Conservation (phyloP, 2,113 vertebrate species). For the Phoenicopterus ruber region DNA sequence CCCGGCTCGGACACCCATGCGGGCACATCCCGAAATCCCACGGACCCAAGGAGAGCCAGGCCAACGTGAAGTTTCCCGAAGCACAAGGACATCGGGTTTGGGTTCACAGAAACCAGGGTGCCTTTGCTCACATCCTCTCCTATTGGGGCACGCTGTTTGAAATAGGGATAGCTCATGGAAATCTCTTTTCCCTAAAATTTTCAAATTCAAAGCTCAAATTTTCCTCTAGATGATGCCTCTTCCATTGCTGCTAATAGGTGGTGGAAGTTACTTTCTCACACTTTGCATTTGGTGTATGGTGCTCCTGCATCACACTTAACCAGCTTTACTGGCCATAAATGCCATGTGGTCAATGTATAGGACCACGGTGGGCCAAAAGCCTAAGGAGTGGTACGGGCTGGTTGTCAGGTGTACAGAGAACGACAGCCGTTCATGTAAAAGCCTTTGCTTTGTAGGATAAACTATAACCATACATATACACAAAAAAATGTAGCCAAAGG, state of each 20-base stretch:
- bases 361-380: background rate
- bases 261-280: rapidly evolving
- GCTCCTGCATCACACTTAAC: rapidly evolving
- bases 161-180: background rate
- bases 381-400: rapidly evolving
- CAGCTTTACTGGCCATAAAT: rapidly evolving
- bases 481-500: background rate
- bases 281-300: rapidly evolving
- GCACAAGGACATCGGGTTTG: rapidly evolving
- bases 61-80: rapidly evolving
- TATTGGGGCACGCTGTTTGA: rapidly evolving
- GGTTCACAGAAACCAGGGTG: rapidly evolving
- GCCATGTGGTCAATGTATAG: rapidly evolving
- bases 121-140: rapidly evolving
- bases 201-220: background rate
- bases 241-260: background rate
- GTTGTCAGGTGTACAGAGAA: rapidly evolving
- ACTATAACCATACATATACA: background rate
- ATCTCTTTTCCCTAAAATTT: too few species aligned
- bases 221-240: background rate
- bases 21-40: background rate
- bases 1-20: rapidly evolving
- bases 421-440: background rate
- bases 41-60: rapidly evolving
- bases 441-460: background rate